Conservation (phyloP, 2,888 invertebrate species). For the Sycophila texana region DNA sequence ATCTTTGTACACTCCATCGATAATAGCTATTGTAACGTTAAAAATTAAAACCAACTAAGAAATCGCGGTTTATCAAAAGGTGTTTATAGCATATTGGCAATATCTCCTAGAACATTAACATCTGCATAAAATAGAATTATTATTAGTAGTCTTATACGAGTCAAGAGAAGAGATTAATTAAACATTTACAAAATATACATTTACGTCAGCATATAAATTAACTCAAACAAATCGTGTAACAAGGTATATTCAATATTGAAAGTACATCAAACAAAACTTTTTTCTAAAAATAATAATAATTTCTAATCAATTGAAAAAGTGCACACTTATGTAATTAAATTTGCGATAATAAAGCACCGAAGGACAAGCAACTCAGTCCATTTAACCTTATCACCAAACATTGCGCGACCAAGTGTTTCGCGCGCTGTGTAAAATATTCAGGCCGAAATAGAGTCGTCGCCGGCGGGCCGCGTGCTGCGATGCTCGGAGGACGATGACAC, state of each 20-base stretch:
- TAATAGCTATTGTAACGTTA: no score
- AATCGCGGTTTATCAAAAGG: not conserved
- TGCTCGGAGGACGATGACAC: constrained; percentile 63
- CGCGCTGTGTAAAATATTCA: constrained; percentile 44
- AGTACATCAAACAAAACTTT: no score
- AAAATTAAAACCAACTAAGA: no score
- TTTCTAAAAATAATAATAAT: no score
- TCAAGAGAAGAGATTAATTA: constrained; percentile 5
- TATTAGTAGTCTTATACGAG: constrained; percentile 20
- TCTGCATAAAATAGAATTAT: constrained; percentile 34
- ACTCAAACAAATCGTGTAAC: no score
- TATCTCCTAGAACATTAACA: constrained; percentile 24
- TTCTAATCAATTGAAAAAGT: no score
- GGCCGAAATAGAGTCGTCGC: constrained; percentile 54
- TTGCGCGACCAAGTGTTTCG: not conserved
- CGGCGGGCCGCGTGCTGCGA: constrained; percentile 17
- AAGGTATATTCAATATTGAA: no score
- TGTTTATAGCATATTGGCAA: constrained; percentile 18
- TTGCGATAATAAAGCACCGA: no score
- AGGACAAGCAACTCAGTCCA: no score
- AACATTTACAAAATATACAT: not conserved
- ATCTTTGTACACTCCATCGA: no score
- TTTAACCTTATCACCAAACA: not conserved
- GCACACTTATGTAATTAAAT: no score
- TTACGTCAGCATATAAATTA: no score